phyloP scores from a whole-genome alignment of 2,113 vertebrate species.

The Bungarus multicinctus region DNA sequence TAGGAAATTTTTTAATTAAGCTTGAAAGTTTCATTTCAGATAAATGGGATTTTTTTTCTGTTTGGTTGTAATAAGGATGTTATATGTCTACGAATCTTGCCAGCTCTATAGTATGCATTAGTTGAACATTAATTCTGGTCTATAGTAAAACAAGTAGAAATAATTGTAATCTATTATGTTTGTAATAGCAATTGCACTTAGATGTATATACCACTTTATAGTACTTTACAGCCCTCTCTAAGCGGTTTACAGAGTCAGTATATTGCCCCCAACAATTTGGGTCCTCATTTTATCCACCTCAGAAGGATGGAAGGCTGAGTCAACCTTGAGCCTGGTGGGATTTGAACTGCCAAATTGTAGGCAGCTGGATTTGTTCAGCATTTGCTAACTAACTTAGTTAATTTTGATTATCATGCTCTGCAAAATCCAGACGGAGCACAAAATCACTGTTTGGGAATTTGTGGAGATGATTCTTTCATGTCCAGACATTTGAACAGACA shows the following conservation, averaged over 20 bases:
- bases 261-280: no score
- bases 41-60: background rate
- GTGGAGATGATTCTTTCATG: background rate
- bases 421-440: background rate
- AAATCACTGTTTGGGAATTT: background rate
- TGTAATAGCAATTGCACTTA: background rate
- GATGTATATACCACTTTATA: no score
- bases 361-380: background rate
- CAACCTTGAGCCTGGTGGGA: no score
- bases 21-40: background rate
- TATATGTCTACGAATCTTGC: background rate
- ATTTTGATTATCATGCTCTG: background rate
- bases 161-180: background rate
- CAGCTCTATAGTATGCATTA: background rate
- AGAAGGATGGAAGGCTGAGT: no score
- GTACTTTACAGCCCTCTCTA: no score
- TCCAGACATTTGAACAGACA: background rate
- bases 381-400: background rate
- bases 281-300: no score
- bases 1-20: background rate
- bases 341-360: no score
- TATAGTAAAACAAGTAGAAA: background rate
- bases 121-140: background rate
- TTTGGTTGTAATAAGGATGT: background rate
- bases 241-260: no score